A percentile compares a stretch with the other conserved stretches of the same genome.
These are phyloP conservation scores for Zeus faber DNA, from an alignment of 2,113 vertebrate species.

Conservation along the genomic window DNA sequence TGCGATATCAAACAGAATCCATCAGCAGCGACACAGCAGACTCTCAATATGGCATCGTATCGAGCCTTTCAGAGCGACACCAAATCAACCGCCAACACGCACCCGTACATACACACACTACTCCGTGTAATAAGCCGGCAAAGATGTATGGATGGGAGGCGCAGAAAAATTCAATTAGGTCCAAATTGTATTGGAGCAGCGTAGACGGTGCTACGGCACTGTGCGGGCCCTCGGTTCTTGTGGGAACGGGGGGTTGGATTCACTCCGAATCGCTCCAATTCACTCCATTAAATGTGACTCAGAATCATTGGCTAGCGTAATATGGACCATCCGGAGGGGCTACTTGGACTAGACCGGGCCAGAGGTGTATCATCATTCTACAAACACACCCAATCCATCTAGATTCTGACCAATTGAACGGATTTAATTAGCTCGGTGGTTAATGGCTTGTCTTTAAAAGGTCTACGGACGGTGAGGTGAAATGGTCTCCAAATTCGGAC, in stretches of 20 bases:
- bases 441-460: too few species aligned
- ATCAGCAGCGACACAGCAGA: too few species aligned
- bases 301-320: slow-evolving; percentile 55
- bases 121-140: slow-evolving; percentile 38
- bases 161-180: slow-evolving; percentile 64
- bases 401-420: not conserved
- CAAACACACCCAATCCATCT: slow-evolving; percentile 40
- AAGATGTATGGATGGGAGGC: slow-evolving; percentile 53
- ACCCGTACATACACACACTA: slow-evolving; percentile 33
- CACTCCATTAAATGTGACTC: slow-evolving; percentile 62
- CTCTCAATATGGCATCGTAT: too few species aligned
- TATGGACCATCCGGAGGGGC: slow-evolving; percentile 41
- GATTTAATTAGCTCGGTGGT: slow-evolving; percentile 32
- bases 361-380: too few species aligned
- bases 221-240: slow-evolving; percentile 30
- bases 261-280: slow-evolving; percentile 39
- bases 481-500: too few species aligned
- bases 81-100: slow-evolving; percentile 21
- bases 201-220: slow-evolving; percentile 36
- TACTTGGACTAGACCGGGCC: slow-evolving; percentile 26
- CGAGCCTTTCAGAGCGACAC: too few species aligned
- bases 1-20: too few species aligned
- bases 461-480: too few species aligned
- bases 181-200: slow-evolving; percentile 62
- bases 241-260: slow-evolving; percentile 27